Evolutionary conservation across 2,113 vertebrate species (phyloP).

Genomic region (Notothenia rossii): DNA sequence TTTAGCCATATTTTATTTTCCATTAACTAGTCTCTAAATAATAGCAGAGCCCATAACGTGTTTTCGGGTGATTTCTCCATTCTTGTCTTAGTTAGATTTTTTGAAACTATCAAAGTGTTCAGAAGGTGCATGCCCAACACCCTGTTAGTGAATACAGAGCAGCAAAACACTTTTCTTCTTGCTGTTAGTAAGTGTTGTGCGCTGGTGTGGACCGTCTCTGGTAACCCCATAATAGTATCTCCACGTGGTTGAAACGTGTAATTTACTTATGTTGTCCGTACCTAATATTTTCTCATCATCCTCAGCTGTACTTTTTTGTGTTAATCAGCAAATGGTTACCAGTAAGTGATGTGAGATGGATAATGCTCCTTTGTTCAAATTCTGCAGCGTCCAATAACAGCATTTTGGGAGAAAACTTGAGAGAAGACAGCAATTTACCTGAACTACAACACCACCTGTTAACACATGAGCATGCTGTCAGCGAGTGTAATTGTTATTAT

Average conservation of each 20-base stretch:
- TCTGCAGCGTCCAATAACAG: conserved; percentile 10
- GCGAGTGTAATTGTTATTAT: conserved; percentile 32
- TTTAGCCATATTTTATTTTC: too few species aligned
- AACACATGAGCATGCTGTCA: conserved; percentile 28
- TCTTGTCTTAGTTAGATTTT: too few species aligned
- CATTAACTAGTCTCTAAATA: too few species aligned
- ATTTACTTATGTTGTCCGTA: neutral
- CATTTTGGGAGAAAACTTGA: conserved; percentile 9
- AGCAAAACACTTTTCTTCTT: neutral
- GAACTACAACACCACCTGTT: conserved; percentile 23
- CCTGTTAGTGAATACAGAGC: too few species aligned
- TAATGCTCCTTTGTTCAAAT: conserved; percentile 3
- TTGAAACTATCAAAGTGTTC: too few species aligned
- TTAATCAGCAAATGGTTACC: neutral
- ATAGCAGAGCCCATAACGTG: too few species aligned
- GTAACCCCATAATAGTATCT: too few species aligned
- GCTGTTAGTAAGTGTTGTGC: neutral
- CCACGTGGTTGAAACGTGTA: neutral
- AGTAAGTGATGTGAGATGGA: neutral
- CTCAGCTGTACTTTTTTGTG: neutral
- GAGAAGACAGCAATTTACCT: conserved; percentile 18
- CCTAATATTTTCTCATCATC: neutral
- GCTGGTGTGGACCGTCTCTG: neutral
- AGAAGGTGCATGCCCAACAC: too few species aligned
- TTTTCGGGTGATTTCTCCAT: too few species aligned